phyloP scores from a whole-genome alignment of 2,797 vertebrate genomes.

The Coendou prehensilis region DNA sequence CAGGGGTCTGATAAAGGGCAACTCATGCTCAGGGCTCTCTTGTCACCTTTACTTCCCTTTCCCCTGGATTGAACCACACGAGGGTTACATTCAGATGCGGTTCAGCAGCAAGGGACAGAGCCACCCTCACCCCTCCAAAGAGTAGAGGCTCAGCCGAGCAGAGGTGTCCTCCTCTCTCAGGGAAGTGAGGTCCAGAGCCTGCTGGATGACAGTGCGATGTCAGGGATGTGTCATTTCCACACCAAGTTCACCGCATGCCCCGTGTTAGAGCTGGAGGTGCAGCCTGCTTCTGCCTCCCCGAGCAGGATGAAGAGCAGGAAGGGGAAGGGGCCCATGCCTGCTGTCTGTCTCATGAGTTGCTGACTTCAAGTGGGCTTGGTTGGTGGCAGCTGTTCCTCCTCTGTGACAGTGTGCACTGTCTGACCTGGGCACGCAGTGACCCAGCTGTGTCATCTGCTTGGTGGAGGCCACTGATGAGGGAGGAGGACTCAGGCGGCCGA shows the following conservation, averaged over 20 bases:
- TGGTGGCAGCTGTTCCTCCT: not conserved
- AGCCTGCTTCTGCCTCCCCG: not conserved
- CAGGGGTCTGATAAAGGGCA: no score
- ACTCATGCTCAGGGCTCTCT: not conserved
- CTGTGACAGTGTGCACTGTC: not conserved
- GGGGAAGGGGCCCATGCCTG: not conserved
- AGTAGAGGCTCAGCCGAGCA: not conserved
- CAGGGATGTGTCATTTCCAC: not conserved
- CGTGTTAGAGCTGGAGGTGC: not conserved
- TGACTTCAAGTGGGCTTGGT: no score
- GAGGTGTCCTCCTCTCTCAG: not conserved
- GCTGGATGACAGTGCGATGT: no score
- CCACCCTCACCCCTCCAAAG: not conserved
- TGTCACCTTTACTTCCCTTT: not conserved
- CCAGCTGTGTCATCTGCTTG: fast-evolving
- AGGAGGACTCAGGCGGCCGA: not conserved
- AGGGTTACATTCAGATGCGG: not conserved
- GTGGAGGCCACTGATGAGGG: not conserved
- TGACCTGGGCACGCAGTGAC: not conserved
- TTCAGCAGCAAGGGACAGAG: not conserved
- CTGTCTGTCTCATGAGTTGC: not conserved
- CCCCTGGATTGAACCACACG: not conserved
- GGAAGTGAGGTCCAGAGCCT: not conserved
- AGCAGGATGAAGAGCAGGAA: not conserved
- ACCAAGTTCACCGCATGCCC: not conserved